These are phyloP conservation scores for Silurus glanis DNA, from an alignment of 2,113 vertebrate species.

Conservation along the genomic window DNA sequence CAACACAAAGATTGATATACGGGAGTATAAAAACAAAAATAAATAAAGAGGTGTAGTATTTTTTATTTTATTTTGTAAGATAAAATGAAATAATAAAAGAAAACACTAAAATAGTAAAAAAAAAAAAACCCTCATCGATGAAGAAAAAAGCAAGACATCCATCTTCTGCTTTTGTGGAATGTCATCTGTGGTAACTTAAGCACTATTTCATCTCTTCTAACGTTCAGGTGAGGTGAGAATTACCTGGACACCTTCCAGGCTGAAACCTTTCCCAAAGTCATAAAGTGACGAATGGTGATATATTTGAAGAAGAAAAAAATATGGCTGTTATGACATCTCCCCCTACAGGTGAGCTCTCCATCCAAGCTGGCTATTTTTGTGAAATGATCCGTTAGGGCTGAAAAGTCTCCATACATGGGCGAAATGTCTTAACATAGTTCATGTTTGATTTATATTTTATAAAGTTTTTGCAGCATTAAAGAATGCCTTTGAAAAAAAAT, in stretches of 20 bases:
- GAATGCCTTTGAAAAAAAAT: no score
- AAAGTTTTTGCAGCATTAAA: no score
- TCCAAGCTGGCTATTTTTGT: background rate
- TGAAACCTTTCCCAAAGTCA: background rate
- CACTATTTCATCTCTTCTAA: background rate
- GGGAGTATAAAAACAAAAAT: background rate
- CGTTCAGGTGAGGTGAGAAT: background rate
- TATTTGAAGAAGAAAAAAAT: background rate
- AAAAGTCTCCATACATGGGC: no score
- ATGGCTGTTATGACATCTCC: background rate
- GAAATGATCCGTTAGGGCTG: no score
- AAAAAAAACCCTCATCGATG: background rate
- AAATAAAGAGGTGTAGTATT: background rate
- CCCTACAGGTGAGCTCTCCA: background rate
- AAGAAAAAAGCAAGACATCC: background rate
- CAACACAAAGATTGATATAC: background rate
- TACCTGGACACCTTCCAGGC: background rate
- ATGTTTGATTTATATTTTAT: no score
- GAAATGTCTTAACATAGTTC: no score
- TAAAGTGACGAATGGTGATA: background rate
- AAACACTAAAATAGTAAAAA: background rate
- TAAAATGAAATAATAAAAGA: background rate
- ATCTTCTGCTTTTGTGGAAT: background rate
- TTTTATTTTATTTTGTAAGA: background rate
- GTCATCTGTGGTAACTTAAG: background rate